Percentiles rank a stretch among this genome's conserved stretches.
These are phyloP conservation scores for Ancistrus triradiatus DNA, from an alignment of 2,113 vertebrate genomes.

Conservation along the genomic window DNA sequence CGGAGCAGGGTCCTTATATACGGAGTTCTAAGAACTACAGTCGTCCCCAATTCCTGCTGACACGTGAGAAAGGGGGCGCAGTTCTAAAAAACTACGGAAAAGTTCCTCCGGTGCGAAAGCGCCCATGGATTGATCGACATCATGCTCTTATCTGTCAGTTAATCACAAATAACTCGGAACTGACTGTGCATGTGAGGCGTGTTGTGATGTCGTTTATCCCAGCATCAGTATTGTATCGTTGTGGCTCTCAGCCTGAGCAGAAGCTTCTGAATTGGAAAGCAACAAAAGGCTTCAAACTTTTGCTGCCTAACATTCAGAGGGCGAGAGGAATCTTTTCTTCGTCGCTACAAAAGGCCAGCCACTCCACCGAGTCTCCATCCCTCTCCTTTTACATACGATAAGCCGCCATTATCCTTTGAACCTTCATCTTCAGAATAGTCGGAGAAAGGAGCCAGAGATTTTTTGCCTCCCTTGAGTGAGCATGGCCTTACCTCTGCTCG, in stretches of 20 bases:
- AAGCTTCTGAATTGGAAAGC: background rate
- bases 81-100: too few species aligned
- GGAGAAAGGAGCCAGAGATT: conserved; percentile 69
- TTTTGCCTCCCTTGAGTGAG: conserved; percentile 61
- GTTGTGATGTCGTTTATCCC: background rate
- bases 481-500: background rate
- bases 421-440: conserved; percentile 63
- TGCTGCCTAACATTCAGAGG: background rate
- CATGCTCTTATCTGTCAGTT: too few species aligned
- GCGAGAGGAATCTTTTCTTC: conserved; percentile 62
- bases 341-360: conserved; percentile 70
- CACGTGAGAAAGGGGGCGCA: too few species aligned
- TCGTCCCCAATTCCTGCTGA: too few species aligned
- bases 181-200: background rate
- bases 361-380: conserved; percentile 65
- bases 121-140: too few species aligned
- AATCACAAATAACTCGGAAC: too few species aligned
- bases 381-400: conserved; percentile 71
- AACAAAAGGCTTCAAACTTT: background rate
- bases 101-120: too few species aligned
- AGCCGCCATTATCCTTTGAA: conserved; percentile 72
- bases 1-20: too few species aligned
- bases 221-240: background rate
- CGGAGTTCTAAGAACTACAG: too few species aligned
- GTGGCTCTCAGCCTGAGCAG: too few species aligned